Evolutionary conservation across 2,797 vertebrate species (phyloP).

Genomic region (Psittacula derbiana): DNA sequence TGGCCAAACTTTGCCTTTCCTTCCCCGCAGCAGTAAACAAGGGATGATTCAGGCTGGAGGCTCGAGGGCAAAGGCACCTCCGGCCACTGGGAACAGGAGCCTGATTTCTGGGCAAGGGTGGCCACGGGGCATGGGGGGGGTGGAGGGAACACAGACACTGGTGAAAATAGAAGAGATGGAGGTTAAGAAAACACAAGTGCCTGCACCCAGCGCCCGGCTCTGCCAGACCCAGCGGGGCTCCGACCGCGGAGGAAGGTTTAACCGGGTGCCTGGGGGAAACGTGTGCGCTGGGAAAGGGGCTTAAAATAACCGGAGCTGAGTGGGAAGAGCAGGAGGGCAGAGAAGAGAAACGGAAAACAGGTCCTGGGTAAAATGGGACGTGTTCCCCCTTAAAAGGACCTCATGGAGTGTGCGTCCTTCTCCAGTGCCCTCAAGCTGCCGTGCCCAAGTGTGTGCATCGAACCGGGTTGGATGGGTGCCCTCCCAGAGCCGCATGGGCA

Average conservation of each 20-base stretch:
- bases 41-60: slow-evolving; percentile 57
- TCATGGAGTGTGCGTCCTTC: rapidly evolving
- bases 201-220: rapidly evolving
- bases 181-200: neutral
- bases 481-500: neutral
- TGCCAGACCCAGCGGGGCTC: neutral
- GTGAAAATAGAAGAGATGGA: neutral
- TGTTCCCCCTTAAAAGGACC: rapidly evolving
- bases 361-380: neutral
- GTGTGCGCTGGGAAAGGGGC: neutral
- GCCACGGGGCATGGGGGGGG: neutral
- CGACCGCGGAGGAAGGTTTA: rapidly evolving
- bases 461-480: neutral
- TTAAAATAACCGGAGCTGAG: neutral
- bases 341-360: neutral
- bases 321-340: neutral
- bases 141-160: neutral
- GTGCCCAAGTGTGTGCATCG: rapidly evolving
- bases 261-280: neutral
- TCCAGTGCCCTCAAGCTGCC: neutral
- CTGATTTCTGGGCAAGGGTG: slow-evolving; percentile 6
- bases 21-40: slow-evolving; percentile 17
- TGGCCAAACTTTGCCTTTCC: slow-evolving; percentile 8
- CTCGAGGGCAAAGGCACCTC: slow-evolving; percentile 56
- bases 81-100: slow-evolving; percentile 20